phyloP scores from a whole-genome alignment of 2,113 vertebrate species.

The Phrynosoma blainvillii region DNA sequence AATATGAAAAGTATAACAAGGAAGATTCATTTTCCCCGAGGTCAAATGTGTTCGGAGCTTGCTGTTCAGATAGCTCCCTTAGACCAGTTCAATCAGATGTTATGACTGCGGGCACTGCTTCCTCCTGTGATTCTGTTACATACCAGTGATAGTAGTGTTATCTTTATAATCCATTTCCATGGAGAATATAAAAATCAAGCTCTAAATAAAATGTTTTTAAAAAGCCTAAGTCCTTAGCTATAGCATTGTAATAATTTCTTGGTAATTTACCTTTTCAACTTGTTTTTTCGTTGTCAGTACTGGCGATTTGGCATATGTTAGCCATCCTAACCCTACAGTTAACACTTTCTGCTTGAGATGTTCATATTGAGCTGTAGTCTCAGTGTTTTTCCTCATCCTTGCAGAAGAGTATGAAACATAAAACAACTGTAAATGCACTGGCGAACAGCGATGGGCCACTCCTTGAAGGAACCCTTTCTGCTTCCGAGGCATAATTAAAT shows the following conservation, averaged over 20 bases:
- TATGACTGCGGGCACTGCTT: neutral
- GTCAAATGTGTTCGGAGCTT: neutral
- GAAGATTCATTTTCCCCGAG: rapidly evolving
- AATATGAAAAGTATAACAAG: neutral
- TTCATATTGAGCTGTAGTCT: constrained; percentile 60
- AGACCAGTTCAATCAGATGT: neutral
- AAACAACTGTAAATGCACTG: constrained; percentile 75
- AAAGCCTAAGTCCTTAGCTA: neutral
- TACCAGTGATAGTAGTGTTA: neutral
- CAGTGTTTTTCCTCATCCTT: constrained; percentile 83
- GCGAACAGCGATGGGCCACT: constrained; percentile 84
- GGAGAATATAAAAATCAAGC: neutral
- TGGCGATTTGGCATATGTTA: constrained; percentile 20
- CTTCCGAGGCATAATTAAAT: constrained; percentile 83
- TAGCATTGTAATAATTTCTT: constrained; percentile 18
- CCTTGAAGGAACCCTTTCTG: constrained; percentile 85
- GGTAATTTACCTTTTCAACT: constrained; percentile 33
- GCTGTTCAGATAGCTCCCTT: neutral
- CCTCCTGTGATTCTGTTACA: rapidly evolving
- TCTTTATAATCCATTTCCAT: neutral
- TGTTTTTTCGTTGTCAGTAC: constrained; percentile 4
- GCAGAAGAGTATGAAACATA: constrained; percentile 84
- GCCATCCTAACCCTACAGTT: constrained; percentile 24
- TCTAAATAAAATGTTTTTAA: neutral
- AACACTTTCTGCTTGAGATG: constrained; percentile 35